Evolutionary conservation across 1,140 invertebrate species (phyloP).

Genomic region (Drosophila baimaii): DNA sequence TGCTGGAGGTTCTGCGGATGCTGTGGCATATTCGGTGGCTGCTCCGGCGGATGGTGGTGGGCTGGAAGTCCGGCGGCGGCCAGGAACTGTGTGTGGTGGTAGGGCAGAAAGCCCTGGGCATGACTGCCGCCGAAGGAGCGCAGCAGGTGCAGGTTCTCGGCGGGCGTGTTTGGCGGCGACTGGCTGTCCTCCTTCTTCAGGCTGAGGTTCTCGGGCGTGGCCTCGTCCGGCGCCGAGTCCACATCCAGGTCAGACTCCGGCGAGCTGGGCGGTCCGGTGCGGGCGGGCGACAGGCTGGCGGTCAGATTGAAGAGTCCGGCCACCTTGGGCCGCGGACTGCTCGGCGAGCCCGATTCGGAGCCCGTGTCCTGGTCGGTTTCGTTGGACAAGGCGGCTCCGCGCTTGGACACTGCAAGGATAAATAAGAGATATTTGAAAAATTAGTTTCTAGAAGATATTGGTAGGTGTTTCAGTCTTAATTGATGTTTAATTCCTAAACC

Average conservation of each 20-base stretch:
- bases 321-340: slow-evolving; percentile 85
- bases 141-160: slow-evolving; percentile 76
- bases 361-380: slow-evolving; percentile 84
- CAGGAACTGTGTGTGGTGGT: slow-evolving; percentile 85
- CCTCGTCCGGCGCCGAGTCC: slow-evolving; percentile 85
- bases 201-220: slow-evolving; percentile 88
- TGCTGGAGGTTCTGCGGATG: slow-evolving; percentile 80
- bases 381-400: slow-evolving; percentile 85
- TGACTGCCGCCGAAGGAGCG: slow-evolving; percentile 72
- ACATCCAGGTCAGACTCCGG: slow-evolving; percentile 86
- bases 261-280: slow-evolving; percentile 83
- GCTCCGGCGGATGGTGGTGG: slow-evolving; percentile 65
- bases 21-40: slow-evolving; percentile 56
- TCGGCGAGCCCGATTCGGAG: slow-evolving; percentile 85
- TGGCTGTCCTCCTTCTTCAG: slow-evolving; percentile 85
- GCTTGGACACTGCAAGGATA: slow-evolving; percentile 85
- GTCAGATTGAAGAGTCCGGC: slow-evolving; percentile 78
- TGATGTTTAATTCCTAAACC: background rate
- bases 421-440: too few species aligned
- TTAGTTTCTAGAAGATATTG: too few species aligned
- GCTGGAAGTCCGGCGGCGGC: slow-evolving; percentile 68
- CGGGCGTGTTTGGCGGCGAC: slow-evolving; percentile 77
- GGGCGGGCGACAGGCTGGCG: slow-evolving; percentile 84
- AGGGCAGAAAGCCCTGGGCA: slow-evolving; percentile 84
- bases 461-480: too few species aligned